These are phyloP conservation scores for Apocheima hispidaria DNA, from an alignment of 2,888 invertebrate genomes.

Conservation along the genomic window DNA sequence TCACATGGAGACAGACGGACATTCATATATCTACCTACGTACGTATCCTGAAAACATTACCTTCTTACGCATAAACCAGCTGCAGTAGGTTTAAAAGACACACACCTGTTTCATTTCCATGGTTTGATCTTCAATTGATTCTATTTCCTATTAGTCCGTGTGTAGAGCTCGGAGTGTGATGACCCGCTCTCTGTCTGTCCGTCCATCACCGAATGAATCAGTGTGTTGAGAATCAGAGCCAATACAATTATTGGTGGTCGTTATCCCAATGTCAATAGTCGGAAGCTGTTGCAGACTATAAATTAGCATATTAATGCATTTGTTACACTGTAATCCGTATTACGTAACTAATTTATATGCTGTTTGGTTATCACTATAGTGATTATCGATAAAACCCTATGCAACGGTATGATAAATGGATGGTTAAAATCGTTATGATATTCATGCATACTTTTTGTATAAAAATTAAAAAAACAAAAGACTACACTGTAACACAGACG, in stretches of 20 bases:
- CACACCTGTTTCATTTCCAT: no score
- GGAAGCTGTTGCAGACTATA: slow-evolving; percentile 46
- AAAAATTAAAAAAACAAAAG: background rate
- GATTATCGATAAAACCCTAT: background rate
- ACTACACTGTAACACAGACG: no score
- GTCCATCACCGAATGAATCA: slow-evolving; percentile 57
- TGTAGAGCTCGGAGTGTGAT: slow-evolving; percentile 44
- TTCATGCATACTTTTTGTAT: background rate
- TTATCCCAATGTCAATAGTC: slow-evolving; percentile 58
- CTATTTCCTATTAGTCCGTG: slow-evolving; percentile 29
- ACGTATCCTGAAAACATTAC: no score
- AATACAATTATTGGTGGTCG: slow-evolving; percentile 58
- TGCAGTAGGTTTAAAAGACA: no score
- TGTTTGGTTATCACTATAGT: slow-evolving; percentile 19
- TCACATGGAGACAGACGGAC: no score
- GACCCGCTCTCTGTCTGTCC: slow-evolving; percentile 50
- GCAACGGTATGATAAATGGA: background rate
- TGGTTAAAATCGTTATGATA: background rate
- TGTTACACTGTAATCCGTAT: slow-evolving; percentile 45
- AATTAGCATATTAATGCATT: slow-evolving; percentile 57
- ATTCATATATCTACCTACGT: no score
- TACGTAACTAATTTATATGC: slow-evolving; percentile 32
- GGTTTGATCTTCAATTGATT: no score
- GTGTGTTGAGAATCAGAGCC: slow-evolving; percentile 48
- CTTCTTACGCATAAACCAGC: no score